Evolutionary conservation across 1,140 invertebrate species (phyloP).

Genomic region (Hydropsyche tenuis): DNA sequence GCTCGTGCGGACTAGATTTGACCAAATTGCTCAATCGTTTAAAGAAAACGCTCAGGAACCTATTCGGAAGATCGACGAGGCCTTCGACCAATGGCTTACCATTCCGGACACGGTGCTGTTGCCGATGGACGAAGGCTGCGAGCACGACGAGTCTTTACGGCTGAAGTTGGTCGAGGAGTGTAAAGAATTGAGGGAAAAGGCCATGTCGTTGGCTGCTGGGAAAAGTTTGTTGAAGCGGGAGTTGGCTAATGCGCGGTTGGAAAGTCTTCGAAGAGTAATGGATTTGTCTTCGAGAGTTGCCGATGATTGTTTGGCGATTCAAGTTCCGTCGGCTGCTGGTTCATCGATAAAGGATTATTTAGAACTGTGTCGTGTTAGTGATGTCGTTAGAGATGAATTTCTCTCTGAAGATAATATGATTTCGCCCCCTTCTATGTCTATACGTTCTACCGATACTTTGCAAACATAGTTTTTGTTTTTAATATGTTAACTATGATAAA

Average conservation of each 20-base stretch:
- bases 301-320: too few species aligned
- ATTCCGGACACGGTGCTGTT: neutral
- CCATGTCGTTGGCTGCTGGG: neutral
- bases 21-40: conserved; percentile 1
- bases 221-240: neutral
- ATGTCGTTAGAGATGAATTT: too few species aligned
- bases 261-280: neutral
- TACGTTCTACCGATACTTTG: too few species aligned
- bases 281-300: too few species aligned
- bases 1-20: neutral
- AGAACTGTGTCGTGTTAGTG: too few species aligned
- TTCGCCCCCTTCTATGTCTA: too few species aligned
- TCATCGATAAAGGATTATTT: too few species aligned
- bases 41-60: neutral
- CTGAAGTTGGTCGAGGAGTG: neutral
- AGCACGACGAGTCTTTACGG: neutral
- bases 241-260: neutral
- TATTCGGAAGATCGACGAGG: neutral
- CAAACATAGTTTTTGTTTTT: too few species aligned
- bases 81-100: neutral
- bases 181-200: neutral
- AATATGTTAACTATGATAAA: too few species aligned
- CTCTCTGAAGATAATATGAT: too few species aligned
- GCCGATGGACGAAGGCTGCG: neutral
- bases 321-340: too few species aligned